Conservation (phyloP, 2,888 invertebrate species). For the Acronicta aceris region DNA sequence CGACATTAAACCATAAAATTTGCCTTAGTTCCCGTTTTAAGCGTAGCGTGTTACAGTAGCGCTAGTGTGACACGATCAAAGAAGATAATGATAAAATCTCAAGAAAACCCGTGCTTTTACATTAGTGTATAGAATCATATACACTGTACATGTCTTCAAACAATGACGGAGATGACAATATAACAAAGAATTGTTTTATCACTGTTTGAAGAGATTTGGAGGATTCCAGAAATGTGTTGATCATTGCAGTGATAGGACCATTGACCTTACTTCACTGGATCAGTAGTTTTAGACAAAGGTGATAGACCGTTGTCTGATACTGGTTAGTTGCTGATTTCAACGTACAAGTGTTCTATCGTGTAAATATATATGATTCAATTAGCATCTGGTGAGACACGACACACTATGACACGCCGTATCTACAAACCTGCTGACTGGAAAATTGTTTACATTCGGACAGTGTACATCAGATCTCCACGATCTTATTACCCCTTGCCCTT, state of each 20-base stretch:
- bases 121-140: constrained; percentile 32
- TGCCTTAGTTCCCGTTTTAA: too few relatives aligned
- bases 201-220: constrained; percentile 51
- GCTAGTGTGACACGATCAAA: too few relatives aligned
- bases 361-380: too few relatives aligned
- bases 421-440: too few relatives aligned
- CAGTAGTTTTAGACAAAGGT: constrained; percentile 23
- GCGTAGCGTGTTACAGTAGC: too few relatives aligned
- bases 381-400: too few relatives aligned
- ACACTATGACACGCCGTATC: too few relatives aligned
- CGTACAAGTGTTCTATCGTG: too few relatives aligned
- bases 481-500: too few relatives aligned
- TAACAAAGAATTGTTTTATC: constrained; percentile 49
- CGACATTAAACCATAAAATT: too few relatives aligned
- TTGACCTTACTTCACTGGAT: constrained; percentile 27
- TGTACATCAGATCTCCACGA: too few relatives aligned
- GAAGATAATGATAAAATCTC: not conserved
- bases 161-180: constrained; percentile 44
- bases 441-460: too few relatives aligned
- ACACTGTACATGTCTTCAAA: constrained; percentile 37
- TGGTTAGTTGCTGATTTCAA: not conserved
- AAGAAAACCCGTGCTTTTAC: constrained; percentile 14
- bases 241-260: constrained; percentile 40
- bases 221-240: constrained; percentile 46
- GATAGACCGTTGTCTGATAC: constrained; percentile 17